A percentile compares a stretch with the other conserved stretches of the same genome.
Conservation (phyloP, 2,113 vertebrate genomes). For the Balaenoptera acutorostrata region DNA sequence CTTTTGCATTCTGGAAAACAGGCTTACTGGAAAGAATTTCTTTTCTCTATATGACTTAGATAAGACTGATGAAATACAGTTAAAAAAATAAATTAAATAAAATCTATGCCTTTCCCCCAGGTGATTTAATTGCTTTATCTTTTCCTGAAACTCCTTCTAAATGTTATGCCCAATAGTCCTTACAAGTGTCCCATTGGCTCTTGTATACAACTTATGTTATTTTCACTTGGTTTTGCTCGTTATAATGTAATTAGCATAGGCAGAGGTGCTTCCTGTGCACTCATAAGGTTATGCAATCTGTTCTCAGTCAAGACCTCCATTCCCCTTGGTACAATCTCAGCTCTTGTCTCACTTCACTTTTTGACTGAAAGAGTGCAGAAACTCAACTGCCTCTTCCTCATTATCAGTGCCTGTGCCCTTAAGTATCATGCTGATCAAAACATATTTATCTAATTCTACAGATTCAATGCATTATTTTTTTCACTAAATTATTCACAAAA, state of each 20-base stretch:
- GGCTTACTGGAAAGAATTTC: not conserved
- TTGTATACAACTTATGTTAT: not conserved
- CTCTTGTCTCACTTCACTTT: not conserved
- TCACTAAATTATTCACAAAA: not conserved
- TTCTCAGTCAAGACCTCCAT: not conserved
- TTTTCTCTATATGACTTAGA: not conserved
- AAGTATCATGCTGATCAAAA: not conserved
- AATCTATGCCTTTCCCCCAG: not conserved
- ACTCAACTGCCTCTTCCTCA: not conserved
- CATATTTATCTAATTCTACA: not conserved
- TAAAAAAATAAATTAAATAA: not conserved
- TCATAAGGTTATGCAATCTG: not conserved
- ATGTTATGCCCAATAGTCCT: not conserved
- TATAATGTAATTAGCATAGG: not conserved
- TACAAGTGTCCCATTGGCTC: not conserved
- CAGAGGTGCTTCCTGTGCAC: not conserved
- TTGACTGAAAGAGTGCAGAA: not conserved
- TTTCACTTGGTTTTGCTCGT: not conserved
- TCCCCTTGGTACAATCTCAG: not conserved
- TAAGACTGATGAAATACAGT: not conserved
- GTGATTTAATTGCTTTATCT: not conserved
- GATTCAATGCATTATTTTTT: not conserved
- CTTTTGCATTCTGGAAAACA: not conserved
- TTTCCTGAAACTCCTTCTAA: not conserved
- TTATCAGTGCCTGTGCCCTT: not conserved